These are phyloP conservation scores for Gari tellinella DNA, from an alignment of 2,888 invertebrate species.

Conservation along the genomic window DNA sequence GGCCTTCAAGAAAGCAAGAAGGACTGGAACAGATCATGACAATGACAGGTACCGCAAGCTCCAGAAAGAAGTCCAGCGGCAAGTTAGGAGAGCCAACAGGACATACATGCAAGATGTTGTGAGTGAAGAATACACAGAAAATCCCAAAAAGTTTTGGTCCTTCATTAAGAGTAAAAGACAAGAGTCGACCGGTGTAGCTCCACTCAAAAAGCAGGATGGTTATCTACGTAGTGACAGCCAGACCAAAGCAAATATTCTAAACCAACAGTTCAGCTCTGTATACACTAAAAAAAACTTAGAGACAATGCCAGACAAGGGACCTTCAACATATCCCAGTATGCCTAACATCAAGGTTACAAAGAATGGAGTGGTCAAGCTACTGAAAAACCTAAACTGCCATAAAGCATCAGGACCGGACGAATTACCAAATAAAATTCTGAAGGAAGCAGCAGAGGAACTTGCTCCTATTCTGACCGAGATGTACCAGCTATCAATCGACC, in stretches of 20 bases:
- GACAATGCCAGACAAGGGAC: conserved; percentile 38
- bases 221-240: conserved; percentile 41
- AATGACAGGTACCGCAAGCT: conserved; percentile 16
- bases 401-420: conserved; percentile 15
- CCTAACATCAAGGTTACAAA: conserved; percentile 23
- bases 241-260: conserved; percentile 46
- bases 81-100: conserved; percentile 15
- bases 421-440: not conserved
- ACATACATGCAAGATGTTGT: conserved; percentile 28
- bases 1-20: conserved; percentile 12
- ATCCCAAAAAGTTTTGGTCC: conserved; percentile 43
- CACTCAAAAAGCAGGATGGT: conserved; percentile 45
- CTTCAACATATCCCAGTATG: conserved; percentile 27
- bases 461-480: conserved; percentile 11
- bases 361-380: conserved; percentile 31
- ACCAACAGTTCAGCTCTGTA: conserved; percentile 47
- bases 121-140: conserved; percentile 11
- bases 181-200: conserved; percentile 42
- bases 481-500: conserved; percentile 10
- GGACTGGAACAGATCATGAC: conserved; percentile 6
- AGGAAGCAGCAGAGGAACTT: conserved; percentile 16
- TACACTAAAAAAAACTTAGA: conserved; percentile 35
- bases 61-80: conserved; percentile 18
- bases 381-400: conserved; percentile 18
- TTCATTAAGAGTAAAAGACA: conserved; percentile 49